Base-by-base conservation (phyloP, 2,113 vertebrate species). In the Megaceryle torquata region DNA sequence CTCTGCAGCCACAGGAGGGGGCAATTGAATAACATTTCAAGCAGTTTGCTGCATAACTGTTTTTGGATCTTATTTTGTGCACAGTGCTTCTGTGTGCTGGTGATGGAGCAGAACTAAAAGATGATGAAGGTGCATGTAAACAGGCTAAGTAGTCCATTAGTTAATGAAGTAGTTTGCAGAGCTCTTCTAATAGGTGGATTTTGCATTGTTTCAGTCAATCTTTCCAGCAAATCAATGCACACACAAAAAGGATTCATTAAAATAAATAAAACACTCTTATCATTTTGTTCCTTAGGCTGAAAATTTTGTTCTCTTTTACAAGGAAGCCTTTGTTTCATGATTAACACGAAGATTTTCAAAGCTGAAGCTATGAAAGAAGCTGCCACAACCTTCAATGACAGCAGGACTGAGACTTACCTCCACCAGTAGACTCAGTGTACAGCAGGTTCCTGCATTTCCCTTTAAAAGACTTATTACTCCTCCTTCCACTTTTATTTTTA, bases 1-100 rank as follows among this genome's bases (percentile, higher is more conserved):
- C 35, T 74, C 37, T 75, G 28, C 4, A 41, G 64, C 93, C 91
- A 96, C 84, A 84, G 35, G 93, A 96, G 89, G 91, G 95, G 25
- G 91, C 74, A 87, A 69, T 87, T 84, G 51, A 87, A 95, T 56
- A 84, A 87, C 37, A 64, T 75, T 75, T 71, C 75, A 22, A 85
- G 15, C 37, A 9, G 18, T 63, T 81, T 53, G 31, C 11, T 11
- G 7, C 37, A 8, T 53, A 46, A 5, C 13, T 80, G 0, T 41
- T 75, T 79, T 78, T 18, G 5, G 16, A 4, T 1, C 2, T 29
- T 8, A 14, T 41, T 51, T 54, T 54, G 16, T 14, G 15, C 9
- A 14, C 11, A 28, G 14, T 22, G 6, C 2, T 50, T 69, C 24
- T 26, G 1, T 29, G 13, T 82, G 20, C 19, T 44, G 19, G 39